Conservation (phyloP, 1,140 invertebrate species). For the Ladona fulva region DNA sequence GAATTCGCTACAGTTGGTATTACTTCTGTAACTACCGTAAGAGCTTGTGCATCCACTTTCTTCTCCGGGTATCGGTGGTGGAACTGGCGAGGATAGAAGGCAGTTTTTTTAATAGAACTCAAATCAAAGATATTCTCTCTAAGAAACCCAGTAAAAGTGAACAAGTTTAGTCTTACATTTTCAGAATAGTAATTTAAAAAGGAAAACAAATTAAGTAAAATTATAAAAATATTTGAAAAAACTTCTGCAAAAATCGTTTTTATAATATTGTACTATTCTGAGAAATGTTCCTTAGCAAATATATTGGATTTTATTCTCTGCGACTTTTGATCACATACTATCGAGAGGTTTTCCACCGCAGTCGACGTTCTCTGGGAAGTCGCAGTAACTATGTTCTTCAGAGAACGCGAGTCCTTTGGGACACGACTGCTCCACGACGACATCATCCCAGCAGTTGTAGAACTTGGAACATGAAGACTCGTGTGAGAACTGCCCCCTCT, state of each 20-base stretch:
- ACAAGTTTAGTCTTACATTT: too few relatives aligned
- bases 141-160: too few relatives aligned
- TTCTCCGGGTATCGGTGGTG: background rate
- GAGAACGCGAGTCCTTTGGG: slow-evolving; percentile 51
- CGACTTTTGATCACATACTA: background rate
- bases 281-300: too few relatives aligned
- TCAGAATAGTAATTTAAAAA: too few relatives aligned
- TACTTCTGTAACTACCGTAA: slow-evolving; percentile 48
- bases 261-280: too few relatives aligned
- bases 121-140: too few relatives aligned
- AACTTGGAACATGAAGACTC: slow-evolving; percentile 49
- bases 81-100: too few relatives aligned
- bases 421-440: slow-evolving; percentile 52
- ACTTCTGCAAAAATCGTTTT: too few relatives aligned
- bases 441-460: slow-evolving; percentile 61
- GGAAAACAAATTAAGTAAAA: too few relatives aligned
- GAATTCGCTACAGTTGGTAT: slow-evolving; percentile 53
- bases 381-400: slow-evolving; percentile 43
- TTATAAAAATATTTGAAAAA: too few relatives aligned
- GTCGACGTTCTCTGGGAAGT: slow-evolving; percentile 51
- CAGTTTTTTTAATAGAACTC: too few relatives aligned
- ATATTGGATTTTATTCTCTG: background rate
- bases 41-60: slow-evolving; percentile 32
- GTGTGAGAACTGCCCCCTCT: slow-evolving; percentile 50
- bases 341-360: slow-evolving; percentile 42